Evolutionary conservation across 2,797 vertebrate species (phyloP).

Genomic region (Gephyroberyx darwinii): DNA sequence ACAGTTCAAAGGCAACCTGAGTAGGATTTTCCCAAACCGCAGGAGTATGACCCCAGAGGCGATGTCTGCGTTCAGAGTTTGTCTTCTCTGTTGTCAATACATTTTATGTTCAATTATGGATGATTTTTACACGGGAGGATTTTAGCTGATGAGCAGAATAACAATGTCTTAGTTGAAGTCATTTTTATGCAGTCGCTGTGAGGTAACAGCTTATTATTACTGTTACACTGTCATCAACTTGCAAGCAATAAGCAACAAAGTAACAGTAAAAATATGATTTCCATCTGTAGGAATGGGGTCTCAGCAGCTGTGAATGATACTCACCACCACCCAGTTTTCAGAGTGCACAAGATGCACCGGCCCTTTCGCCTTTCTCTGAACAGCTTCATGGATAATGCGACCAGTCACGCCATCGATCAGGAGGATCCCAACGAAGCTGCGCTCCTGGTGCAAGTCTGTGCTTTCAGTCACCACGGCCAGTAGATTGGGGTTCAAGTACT

Average conservation of each 20-base stretch:
- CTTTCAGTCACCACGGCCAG: slow-evolving; percentile 96
- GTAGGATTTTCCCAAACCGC: background rate
- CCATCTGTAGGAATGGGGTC: background rate
- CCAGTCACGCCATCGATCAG: slow-evolving; percentile 95
- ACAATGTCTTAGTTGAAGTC: background rate
- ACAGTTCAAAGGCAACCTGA: too few species aligned
- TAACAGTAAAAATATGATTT: background rate
- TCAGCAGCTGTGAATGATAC: slow-evolving; percentile 36
- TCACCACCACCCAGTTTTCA: slow-evolving; percentile 99
- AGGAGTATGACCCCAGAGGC: background rate
- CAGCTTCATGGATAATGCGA: slow-evolving; percentile 92
- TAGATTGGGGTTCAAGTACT: slow-evolving; percentile 98
- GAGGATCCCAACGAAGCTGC: slow-evolving; percentile 92
- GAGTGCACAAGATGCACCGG: slow-evolving; percentile 96
- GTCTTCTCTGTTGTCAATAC: background rate
- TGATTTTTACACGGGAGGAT: background rate
- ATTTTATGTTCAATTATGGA: background rate
- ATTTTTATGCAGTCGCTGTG: background rate
- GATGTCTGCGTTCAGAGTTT: background rate
- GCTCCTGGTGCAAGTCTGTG: slow-evolving; percentile 90
- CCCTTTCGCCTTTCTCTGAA: slow-evolving; percentile 93
- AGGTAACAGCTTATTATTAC: background rate
- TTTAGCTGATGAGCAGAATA: background rate
- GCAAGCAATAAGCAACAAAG: background rate
- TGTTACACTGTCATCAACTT: background rate